These are phyloP conservation scores for Aegypius monachus DNA, from an alignment of 2,113 vertebrate species.

Conservation along the genomic window DNA sequence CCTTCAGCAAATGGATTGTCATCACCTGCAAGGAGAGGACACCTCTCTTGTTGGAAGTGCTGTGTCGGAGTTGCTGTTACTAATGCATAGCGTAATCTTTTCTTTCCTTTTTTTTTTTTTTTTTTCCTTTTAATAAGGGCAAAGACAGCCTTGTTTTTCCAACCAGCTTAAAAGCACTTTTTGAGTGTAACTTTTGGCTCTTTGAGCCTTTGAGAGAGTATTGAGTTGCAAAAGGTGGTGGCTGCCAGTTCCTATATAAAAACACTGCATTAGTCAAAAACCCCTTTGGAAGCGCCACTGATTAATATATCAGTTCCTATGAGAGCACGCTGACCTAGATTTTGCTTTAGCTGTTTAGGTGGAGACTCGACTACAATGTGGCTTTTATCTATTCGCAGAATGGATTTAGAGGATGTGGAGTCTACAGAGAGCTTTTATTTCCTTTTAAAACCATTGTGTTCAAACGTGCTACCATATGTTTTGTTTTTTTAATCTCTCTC, in stretches of 20 bases:
- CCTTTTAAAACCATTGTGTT: background rate
- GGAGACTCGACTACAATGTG: background rate
- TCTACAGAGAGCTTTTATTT: background rate
- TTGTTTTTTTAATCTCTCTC: background rate
- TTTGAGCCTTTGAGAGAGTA: background rate
- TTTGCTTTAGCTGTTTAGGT: background rate
- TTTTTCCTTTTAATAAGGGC: background rate
- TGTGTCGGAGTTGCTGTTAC: background rate
- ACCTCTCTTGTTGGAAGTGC: background rate
- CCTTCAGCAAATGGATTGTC: background rate
- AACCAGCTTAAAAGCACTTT: background rate
- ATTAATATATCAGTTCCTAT: background rate
- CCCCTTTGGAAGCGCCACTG: background rate
- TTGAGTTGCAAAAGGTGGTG: background rate
- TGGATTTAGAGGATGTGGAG: background rate
- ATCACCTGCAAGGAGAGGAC: background rate
- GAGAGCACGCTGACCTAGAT: background rate
- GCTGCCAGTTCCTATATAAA: constrained; percentile 34
- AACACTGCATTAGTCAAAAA: background rate
- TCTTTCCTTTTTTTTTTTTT: no score
- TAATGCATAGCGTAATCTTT: fast-evolving
- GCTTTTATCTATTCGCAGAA: background rate
- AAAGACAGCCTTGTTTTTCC: background rate
- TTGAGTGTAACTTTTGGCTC: background rate
- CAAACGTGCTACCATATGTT: background rate